Conservation (phyloP, 2,888 invertebrate species). For the Athrips mouffetella region DNA sequence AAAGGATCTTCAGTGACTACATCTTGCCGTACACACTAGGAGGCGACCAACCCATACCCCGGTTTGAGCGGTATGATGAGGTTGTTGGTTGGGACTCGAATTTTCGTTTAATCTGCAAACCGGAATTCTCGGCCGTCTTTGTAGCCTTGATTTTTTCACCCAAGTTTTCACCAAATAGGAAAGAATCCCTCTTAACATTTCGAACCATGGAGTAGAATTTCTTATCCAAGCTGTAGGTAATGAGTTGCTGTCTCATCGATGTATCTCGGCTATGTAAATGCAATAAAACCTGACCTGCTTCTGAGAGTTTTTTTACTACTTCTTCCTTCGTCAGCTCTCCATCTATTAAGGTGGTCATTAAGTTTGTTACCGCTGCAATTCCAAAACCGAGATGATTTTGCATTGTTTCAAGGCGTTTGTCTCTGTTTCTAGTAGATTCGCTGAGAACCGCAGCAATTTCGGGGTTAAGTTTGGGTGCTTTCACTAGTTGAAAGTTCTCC, state of each 20-base stretch:
- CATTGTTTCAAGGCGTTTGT: conserved; percentile 11
- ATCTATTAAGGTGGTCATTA: conserved; percentile 4
- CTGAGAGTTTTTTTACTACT: conserved; percentile 12
- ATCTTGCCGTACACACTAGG: no score
- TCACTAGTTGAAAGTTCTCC: conserved; percentile 11
- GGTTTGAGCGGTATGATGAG: no score
- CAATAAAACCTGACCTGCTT: conserved; percentile 13
- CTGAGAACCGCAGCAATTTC: conserved; percentile 11
- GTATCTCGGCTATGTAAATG: conserved; percentile 16
- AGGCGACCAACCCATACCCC: no score
- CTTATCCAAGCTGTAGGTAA: conserved; percentile 7
- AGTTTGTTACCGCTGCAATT: not conserved
- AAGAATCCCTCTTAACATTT: conserved; percentile 14
- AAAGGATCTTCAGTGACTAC: no score
- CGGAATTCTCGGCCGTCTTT: conserved; percentile 6
- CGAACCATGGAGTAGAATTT: not conserved
- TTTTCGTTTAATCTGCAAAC: not conserved
- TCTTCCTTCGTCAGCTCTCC: conserved; percentile 10
- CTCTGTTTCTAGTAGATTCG: conserved; percentile 9
- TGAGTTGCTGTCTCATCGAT: conserved; percentile 2
- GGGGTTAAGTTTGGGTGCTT: conserved; percentile 15
- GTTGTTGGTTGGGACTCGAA: not conserved
- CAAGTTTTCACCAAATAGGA: conserved; percentile 13
- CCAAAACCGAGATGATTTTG: conserved; percentile 12
- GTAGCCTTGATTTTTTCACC: conserved; percentile 14